Percentiles rank a stretch among this genome's conserved stretches.
phyloP scores from a whole-genome alignment of 2,888 invertebrate genomes.

The Pegoplata infirma region DNA sequence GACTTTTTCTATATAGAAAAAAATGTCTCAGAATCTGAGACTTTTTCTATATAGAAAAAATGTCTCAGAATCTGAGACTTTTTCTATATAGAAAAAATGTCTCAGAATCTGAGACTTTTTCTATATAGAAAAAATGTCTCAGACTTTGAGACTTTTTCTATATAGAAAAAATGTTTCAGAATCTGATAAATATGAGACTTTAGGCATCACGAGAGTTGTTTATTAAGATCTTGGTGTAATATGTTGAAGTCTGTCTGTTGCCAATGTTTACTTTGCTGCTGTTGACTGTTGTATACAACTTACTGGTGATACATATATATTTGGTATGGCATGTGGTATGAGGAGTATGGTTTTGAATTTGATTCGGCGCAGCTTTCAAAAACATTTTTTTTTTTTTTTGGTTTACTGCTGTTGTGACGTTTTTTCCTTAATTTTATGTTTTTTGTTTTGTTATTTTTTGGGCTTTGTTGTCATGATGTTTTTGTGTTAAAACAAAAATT shows the following conservation, averaged over 20 bases:
- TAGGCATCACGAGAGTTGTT: too few species aligned
- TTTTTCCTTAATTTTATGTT: not conserved
- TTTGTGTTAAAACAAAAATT: not conserved
- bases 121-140: too few species aligned
- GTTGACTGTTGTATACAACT: not conserved
- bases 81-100: too few species aligned
- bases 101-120: too few species aligned
- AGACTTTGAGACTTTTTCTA: too few species aligned
- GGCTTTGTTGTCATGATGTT: not conserved
- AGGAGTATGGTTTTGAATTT: slow-evolving; percentile 14
- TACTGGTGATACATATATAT: not conserved
- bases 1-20: too few species aligned
- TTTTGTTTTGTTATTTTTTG: not conserved
- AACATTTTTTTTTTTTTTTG: not conserved
- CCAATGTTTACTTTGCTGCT: not conserved
- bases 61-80: too few species aligned
- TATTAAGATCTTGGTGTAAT: too few species aligned
- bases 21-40: too few species aligned
- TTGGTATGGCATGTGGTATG: not conserved
- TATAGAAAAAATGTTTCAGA: too few species aligned
- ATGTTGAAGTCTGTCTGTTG: not conserved
- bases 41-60: too few species aligned
- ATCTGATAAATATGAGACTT: too few species aligned
- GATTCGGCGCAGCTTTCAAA: slow-evolving; percentile 36
- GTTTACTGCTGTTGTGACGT: not conserved